Percentiles rank a stretch among this genome's conserved stretches.
Conservation (phyloP, 1,140 invertebrate species). For the Papilio machaon region DNA sequence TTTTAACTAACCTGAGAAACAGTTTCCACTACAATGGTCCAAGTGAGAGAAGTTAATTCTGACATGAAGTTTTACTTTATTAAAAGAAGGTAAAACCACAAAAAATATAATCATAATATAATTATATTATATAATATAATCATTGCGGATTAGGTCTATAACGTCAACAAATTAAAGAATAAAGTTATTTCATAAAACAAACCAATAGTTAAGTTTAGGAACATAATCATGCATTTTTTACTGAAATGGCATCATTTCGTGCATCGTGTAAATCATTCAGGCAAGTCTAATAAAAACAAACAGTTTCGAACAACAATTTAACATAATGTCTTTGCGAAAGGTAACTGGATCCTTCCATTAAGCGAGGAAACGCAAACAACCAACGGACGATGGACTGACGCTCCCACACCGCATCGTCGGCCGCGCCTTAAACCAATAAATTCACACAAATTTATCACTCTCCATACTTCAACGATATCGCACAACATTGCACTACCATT, state of each 20-base stretch:
- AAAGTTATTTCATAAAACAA: too few species aligned
- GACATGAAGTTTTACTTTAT: too few species aligned
- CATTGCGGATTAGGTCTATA: too few species aligned
- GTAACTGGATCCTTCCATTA: constrained; percentile 67
- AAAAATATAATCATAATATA: too few species aligned
- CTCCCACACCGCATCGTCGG: constrained; percentile 64
- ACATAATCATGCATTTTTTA: not conserved
- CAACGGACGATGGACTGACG: constrained; percentile 55
- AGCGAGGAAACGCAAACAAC: constrained; percentile 62
- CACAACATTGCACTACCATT: constrained; percentile 70
- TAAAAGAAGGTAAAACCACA: too few species aligned
- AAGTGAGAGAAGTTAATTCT: not conserved
- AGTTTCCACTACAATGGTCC: not conserved
- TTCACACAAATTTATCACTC: constrained; percentile 64
- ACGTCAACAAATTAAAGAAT: too few species aligned
- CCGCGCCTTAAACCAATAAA: constrained; percentile 70
- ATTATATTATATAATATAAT: too few species aligned
- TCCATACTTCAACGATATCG: constrained; percentile 73
- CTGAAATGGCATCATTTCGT: constrained; percentile 5
- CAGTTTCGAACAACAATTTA: constrained; percentile 36
- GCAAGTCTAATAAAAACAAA: constrained; percentile 22
- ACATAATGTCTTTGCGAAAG: constrained; percentile 45
- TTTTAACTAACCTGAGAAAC: not conserved
- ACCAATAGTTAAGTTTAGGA: too few species aligned
- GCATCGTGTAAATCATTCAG: not conserved